phyloP scores from a whole-genome alignment of 2,888 invertebrate species.

The Drosophila histrio region DNA sequence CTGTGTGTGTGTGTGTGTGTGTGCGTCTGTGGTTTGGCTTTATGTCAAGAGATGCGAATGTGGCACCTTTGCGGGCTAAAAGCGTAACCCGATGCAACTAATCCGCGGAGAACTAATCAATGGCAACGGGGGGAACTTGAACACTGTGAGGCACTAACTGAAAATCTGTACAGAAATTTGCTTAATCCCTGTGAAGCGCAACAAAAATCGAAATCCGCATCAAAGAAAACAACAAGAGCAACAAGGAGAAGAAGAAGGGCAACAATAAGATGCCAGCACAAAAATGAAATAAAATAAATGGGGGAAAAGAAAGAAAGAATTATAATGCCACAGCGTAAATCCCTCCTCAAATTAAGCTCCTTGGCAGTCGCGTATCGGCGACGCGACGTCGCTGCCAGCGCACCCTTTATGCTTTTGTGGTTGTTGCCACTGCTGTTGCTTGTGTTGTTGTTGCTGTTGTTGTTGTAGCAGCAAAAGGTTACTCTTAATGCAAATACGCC shows the following conservation, averaged over 20 bases:
- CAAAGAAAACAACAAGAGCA: constrained; percentile 17
- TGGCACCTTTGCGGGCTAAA: constrained; percentile 25
- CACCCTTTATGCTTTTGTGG: constrained; percentile 50
- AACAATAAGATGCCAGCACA: constrained; percentile 52
- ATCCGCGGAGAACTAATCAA: constrained; percentile 56
- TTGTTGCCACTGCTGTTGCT: constrained; percentile 8
- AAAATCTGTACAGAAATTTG: constrained; percentile 78
- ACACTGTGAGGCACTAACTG: constrained; percentile 28
- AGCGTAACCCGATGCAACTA: constrained; percentile 57
- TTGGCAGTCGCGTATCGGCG: constrained; percentile 66
- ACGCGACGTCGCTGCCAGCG: constrained; percentile 31
- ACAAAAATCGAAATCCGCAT: constrained; percentile 38
- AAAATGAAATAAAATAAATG: constrained; percentile 18
- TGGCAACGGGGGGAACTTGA: constrained; percentile 8
- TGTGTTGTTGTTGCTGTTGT: constrained; percentile 15
- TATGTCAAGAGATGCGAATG: constrained; percentile 37
- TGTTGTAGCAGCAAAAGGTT: constrained; percentile 57
- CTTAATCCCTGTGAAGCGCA: constrained; percentile 73
- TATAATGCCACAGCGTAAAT: constrained; percentile 79
- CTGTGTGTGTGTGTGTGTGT: constrained; percentile 27
- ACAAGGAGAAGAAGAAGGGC: not conserved
- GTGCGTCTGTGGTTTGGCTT: constrained; percentile 63
- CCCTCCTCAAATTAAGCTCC: constrained; percentile 82
- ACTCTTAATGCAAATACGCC: constrained; percentile 80
- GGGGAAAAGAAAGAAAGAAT: constrained; percentile 50